Conservation (phyloP, 2,797 vertebrate species). For the Periparus ater region DNA sequence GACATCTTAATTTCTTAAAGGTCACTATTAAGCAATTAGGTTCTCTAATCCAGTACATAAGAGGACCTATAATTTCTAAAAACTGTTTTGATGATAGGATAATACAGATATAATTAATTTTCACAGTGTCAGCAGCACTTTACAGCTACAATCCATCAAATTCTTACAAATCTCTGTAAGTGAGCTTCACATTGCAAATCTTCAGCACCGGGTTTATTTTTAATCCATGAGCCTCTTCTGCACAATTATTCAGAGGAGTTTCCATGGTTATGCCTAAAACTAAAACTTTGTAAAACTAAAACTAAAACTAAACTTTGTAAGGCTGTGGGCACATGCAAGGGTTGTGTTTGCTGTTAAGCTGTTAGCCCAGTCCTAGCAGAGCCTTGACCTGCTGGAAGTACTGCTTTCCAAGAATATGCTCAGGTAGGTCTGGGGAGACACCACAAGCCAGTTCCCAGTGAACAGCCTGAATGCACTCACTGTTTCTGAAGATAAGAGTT, state of each 20-base stretch:
- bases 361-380: background rate
- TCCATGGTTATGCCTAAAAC: background rate
- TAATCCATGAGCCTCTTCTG: background rate
- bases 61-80: background rate
- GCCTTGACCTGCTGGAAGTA: background rate
- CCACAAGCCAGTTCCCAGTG: background rate
- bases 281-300: background rate
- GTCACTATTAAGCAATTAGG: slow-evolving; percentile 5
- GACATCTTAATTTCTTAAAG: background rate
- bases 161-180: background rate
- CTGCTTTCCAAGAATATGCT: background rate
- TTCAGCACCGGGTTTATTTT: background rate
- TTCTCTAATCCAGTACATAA: background rate
- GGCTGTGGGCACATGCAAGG: background rate
- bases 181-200: background rate
- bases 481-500: background rate
- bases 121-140: slow-evolving; percentile 6
- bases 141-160: slow-evolving; percentile 3
- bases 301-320: background rate
- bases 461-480: background rate
- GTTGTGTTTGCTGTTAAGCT: background rate
- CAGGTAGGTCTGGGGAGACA: background rate
- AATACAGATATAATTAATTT: slow-evolving; percentile 14
- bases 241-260: background rate
- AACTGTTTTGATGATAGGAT: background rate